Base-by-base conservation (phyloP, 2,888 invertebrate species). In the Zaprionus obscuricornis region DNA sequence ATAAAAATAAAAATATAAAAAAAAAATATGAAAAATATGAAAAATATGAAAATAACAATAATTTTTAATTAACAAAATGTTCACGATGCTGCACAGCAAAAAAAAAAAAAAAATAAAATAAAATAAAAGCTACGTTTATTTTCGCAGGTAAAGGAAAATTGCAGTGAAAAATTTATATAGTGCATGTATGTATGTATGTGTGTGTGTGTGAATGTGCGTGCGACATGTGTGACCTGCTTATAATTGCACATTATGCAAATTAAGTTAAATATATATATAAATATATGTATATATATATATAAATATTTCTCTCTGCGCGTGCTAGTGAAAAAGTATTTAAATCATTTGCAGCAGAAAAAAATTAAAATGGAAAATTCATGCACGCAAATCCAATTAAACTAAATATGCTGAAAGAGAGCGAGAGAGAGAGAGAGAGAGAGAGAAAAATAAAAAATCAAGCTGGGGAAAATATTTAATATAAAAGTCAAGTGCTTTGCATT, bases 41-140 rank as follows among this genome's bases (percentile, higher is more conserved):
- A n/a, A n/a, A n/a, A n/a, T n/a, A n/a, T n/a, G n/a, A 69, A 83
- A 74, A 74, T 72, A 82, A 78, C 75, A 81, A 81, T 85, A 70
- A 81, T 78, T 85, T 85, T 81, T 82, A 81, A 81, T 78, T 78
- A 78, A 84, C 74, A 76, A 76, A 67, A 63, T 47, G 45, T 42
- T 24, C 24, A 18, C 11, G 42, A 39, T 37, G 51, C 7, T 29
- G 27, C 49, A 17, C 14, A 18, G 18, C 40, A 51, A 20, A 56
- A 51, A 22, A 39, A 55, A 40, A 43, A 26, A 40, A 16, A 20
- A 47, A 46, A 46, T n/a, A n/a, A n/a, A n/a, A n/a, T n/a, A n/a
- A n/a, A n/a, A n/a, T n/a, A n/a, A n/a, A n/a, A n/a, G n/a, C n/a
- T n/a, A n/a, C n/a, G n/a, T n/a, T n/a, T n/a, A 31, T 18, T n/a